Conservation (phyloP, 2,113 vertebrate genomes). For the Typhlomys cinereus region DNA sequence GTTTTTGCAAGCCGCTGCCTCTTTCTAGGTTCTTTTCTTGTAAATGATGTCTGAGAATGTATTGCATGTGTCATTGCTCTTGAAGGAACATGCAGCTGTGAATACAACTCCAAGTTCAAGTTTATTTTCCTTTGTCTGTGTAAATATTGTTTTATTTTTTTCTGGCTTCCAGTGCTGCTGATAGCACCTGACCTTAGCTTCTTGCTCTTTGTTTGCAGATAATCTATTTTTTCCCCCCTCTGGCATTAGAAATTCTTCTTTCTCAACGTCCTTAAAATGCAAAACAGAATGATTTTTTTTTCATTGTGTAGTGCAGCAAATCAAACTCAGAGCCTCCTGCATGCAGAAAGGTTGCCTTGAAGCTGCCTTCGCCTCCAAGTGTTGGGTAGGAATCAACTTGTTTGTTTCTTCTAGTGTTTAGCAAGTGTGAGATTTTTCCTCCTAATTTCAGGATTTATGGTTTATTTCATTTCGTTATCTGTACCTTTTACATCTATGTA, state of each 20-base stretch:
- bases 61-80: background rate
- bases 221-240: background rate
- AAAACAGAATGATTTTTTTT: background rate
- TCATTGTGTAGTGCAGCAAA: background rate
- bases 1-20: background rate
- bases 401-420: too few species aligned
- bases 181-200: background rate
- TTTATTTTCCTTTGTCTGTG: background rate
- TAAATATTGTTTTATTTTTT: constrained; percentile 14
- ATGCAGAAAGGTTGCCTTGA: background rate
- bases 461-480: background rate
- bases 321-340: background rate
- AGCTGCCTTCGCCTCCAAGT: background rate
- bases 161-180: constrained; percentile 3
- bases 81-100: background rate
- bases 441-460: too few species aligned
- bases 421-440: too few species aligned
- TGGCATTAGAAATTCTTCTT: background rate
- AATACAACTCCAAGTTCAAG: background rate
- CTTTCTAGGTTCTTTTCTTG: background rate
- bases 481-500: too few species aligned
- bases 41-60: background rate
- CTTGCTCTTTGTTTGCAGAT: background rate
- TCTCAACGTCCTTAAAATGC: constrained; percentile 29
- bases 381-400: background rate